These are phyloP conservation scores for Holacanthella duospinosa DNA, from an alignment of 2,888 invertebrate genomes.

Conservation along the genomic window DNA sequence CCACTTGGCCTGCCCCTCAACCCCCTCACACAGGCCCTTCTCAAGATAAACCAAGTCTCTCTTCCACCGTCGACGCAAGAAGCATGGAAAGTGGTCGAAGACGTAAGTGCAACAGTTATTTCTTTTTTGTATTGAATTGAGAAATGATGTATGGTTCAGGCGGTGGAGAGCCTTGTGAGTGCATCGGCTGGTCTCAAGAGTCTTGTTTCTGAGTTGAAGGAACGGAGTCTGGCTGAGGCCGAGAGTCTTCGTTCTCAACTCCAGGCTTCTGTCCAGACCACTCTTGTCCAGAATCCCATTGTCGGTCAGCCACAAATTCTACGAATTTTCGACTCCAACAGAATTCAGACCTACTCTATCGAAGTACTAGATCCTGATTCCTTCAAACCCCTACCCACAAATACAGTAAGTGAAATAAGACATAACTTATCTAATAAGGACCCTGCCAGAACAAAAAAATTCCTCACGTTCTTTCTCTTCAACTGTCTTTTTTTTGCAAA, in stretches of 20 bases:
- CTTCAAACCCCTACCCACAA: slow-evolving; percentile 24
- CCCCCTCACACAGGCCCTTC: slow-evolving; percentile 32
- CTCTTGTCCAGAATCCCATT: slow-evolving; percentile 5
- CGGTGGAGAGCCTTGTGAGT: slow-evolving; percentile 34
- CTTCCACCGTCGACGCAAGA: slow-evolving; percentile 30
- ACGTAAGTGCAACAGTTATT: slow-evolving; percentile 19
- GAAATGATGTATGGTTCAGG: slow-evolving; percentile 12
- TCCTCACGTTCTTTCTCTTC: too few relatives aligned
- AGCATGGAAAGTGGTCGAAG: slow-evolving; percentile 37
- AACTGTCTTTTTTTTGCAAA: too few relatives aligned
- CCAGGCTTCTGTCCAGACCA: slow-evolving; percentile 17
- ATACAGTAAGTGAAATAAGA: neutral
- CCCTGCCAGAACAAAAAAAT: too few relatives aligned
- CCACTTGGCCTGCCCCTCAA: slow-evolving; percentile 27
- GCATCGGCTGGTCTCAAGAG: slow-evolving; percentile 35
- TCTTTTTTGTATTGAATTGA: neutral
- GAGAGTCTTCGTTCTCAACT: slow-evolving; percentile 35
- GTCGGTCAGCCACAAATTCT: slow-evolving; percentile 31
- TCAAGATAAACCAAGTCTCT: slow-evolving; percentile 34
- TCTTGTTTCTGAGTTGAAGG: slow-evolving; percentile 35
- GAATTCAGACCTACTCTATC: slow-evolving; percentile 37
- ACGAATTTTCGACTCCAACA: slow-evolving; percentile 36
- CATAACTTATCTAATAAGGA: too few relatives aligned
- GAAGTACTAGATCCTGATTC: slow-evolving; percentile 38
- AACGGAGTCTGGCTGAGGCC: slow-evolving; percentile 31